phyloP scores from a whole-genome alignment of 2,888 invertebrate genomes.

The Cataglyphis cursor region DNA sequence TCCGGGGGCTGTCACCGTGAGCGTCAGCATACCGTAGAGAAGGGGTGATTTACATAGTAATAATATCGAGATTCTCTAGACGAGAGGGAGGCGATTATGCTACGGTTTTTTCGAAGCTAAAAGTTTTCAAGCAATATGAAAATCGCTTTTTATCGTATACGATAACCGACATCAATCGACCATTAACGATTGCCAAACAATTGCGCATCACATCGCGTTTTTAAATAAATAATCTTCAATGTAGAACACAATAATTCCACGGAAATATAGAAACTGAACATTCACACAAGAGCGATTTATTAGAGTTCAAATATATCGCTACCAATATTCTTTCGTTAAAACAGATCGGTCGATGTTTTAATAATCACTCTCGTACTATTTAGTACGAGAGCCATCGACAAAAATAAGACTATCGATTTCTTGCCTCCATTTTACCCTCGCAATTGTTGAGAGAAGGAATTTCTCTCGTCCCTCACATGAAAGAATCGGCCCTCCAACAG shows the following conservation, averaged over 20 bases:
- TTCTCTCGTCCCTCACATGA: constrained; percentile 59
- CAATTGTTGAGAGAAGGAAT: constrained; percentile 64
- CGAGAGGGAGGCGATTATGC: constrained; percentile 43
- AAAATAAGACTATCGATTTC: constrained; percentile 54
- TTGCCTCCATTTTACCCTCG: constrained; percentile 42
- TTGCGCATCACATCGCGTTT: neutral
- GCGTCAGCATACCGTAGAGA: constrained; percentile 81
- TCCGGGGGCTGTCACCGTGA: constrained; percentile 86
- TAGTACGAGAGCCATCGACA: constrained; percentile 22
- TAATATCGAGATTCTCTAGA: constrained; percentile 85
- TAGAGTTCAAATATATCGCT: neutral
- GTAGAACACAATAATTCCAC: neutral
- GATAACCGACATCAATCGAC: constrained; percentile 17
- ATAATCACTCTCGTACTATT: constrained; percentile 19
- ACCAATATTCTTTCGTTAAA: constrained; percentile 8
- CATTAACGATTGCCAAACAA: neutral
- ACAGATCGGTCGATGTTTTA: neutral
- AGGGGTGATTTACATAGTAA: constrained; percentile 87
- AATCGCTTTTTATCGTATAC: constrained; percentile 66
- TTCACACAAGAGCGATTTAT: neutral
- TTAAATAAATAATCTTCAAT: neutral
- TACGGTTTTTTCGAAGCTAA: constrained; percentile 57
- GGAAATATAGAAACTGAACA: neutral
- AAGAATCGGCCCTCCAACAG: constrained; percentile 55
- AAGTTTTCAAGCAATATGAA: constrained; percentile 58